A percentile compares a stretch with the other conserved stretches of the same genome.
Conservation (phyloP, 2,113 vertebrate genomes). For the Vulpes ferrilata region DNA sequence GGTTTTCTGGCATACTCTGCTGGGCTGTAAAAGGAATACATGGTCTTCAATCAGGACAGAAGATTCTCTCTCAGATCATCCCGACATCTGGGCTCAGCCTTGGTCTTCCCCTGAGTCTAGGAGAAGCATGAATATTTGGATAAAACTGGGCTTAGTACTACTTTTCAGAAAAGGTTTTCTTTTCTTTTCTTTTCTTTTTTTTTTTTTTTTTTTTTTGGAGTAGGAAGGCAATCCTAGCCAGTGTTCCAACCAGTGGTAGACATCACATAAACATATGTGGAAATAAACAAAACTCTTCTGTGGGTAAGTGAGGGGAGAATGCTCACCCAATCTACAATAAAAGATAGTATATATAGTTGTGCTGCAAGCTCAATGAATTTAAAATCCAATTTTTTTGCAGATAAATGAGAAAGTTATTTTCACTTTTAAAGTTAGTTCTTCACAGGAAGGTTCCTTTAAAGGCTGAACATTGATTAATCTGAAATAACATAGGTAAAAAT, state of each 20-base stretch:
- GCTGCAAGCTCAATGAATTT: background rate
- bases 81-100: background rate
- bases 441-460: background rate
- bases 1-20: background rate
- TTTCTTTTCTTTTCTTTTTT: background rate
- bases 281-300: background rate
- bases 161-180: background rate
- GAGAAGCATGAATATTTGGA: background rate
- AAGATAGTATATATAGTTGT: background rate
- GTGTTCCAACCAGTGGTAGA: background rate
- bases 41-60: background rate
- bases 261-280: background rate
- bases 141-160: background rate
- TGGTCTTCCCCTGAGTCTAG: background rate
- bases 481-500: background rate
- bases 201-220: background rate
- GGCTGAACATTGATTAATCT: background rate
- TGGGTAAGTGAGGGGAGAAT: background rate
- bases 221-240: background rate
- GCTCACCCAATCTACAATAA: background rate
- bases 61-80: background rate
- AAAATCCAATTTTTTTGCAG: background rate
- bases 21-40: background rate
- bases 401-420: background rate
- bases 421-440: background rate